Evolutionary conservation across 2,797 vertebrate genomes (phyloP).

Genomic region (Telmatherina bonti): DNA sequence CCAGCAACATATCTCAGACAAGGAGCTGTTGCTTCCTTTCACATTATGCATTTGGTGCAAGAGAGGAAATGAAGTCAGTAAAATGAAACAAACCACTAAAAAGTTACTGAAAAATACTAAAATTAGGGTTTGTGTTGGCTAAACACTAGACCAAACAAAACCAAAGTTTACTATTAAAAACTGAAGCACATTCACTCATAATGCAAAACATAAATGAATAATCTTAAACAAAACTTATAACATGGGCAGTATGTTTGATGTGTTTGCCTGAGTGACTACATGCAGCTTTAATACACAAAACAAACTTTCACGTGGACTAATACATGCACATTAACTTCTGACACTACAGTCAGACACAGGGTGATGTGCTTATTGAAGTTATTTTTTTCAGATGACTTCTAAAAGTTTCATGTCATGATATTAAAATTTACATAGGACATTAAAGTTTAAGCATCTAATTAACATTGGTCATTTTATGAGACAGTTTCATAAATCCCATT

Average conservation of each 20-base stretch:
- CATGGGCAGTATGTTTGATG: neutral
- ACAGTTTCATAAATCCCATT: constrained; percentile 56
- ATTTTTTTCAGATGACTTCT: constrained; percentile 31
- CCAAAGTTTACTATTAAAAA: constrained; percentile 4
- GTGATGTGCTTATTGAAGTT: constrained; percentile 17
- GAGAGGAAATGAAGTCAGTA: constrained; percentile 29
- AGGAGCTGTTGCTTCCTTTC: constrained; percentile 26
- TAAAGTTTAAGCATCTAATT: constrained; percentile 62
- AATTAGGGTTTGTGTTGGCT: neutral
- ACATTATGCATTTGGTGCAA: constrained; percentile 27
- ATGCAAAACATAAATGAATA: constrained; percentile 15
- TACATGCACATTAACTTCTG: constrained; percentile 4
- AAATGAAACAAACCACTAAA: constrained; percentile 15
- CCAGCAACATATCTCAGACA: constrained; percentile 22
- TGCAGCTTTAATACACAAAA: constrained; percentile 18
- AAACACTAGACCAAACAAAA: constrained; percentile 7
- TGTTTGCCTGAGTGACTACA: neutral
- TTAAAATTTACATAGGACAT: constrained; percentile 47
- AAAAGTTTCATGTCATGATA: constrained; percentile 61
- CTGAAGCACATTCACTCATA: constrained; percentile 8
- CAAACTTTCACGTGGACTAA: constrained; percentile 13
- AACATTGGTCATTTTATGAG: constrained; percentile 42
- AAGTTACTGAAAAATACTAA: constrained; percentile 5
- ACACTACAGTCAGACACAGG: constrained; percentile 6
- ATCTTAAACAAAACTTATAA: constrained; percentile 9